Conservation (phyloP, 2,888 invertebrate genomes). For the Nowickia ferox region DNA sequence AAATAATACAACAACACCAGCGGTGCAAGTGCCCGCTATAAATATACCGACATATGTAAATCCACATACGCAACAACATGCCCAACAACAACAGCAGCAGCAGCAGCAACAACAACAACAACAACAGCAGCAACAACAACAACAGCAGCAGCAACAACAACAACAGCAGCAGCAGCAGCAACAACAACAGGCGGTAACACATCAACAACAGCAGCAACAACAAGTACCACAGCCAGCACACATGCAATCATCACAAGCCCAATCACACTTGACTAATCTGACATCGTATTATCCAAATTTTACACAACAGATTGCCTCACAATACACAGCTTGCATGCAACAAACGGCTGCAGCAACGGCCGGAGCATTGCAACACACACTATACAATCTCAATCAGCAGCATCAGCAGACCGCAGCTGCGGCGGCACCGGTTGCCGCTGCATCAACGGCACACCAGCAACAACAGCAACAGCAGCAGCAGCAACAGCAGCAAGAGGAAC, state of each 20-base stretch:
- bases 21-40: conserved; percentile 79
- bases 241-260: conserved; percentile 90
- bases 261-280: conserved; percentile 86
- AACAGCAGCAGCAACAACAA: conserved; percentile 78
- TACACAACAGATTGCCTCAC: conserved; percentile 82
- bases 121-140: conserved; percentile 79
- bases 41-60: conserved; percentile 83
- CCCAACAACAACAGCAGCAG: conserved; percentile 75
- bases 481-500: conserved; percentile 77
- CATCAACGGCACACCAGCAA: conserved; percentile 75
- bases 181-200: conserved; percentile 74
- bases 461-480: conserved; percentile 74
- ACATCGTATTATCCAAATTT: conserved; percentile 82
- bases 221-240: conserved; percentile 89
- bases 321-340: conserved; percentile 82
- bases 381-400: conserved; percentile 76
- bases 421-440: conserved; percentile 73
- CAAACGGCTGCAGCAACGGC: conserved; percentile 76
- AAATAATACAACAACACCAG: conserved; percentile 79
- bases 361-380: conserved; percentile 75
- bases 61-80: conserved; percentile 82
- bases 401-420: conserved; percentile 73
- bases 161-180: conserved; percentile 76
- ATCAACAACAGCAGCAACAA: conserved; percentile 70
- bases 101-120: conserved; percentile 86